A percentile compares a stretch with the other conserved stretches of the same genome.
These are phyloP conservation scores for Branchinecta lindahli DNA, from an alignment of 1,140 invertebrate genomes.

Conservation along the genomic window DNA sequence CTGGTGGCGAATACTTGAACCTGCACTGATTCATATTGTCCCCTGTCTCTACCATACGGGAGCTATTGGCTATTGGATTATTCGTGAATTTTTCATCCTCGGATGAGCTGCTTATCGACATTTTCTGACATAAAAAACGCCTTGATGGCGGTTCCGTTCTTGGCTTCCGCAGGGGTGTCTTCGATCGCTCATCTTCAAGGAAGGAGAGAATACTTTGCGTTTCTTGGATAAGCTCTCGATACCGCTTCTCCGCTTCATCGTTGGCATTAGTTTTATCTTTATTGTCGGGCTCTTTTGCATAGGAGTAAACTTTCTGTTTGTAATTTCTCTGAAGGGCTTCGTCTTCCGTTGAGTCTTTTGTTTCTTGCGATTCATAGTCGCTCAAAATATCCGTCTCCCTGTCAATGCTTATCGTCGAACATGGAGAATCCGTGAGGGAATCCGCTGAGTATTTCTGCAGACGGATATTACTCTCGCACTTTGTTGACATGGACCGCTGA, in stretches of 20 bases:
- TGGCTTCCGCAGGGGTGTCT: neutral
- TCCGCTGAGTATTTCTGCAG: conserved; percentile 1
- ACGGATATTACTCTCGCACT: neutral
- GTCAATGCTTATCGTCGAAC: conserved; percentile 5
- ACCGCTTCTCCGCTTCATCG: neutral
- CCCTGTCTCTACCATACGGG: neutral
- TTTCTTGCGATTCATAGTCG: conserved; percentile 6
- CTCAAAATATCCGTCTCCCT: conserved; percentile 18
- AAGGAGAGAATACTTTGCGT: conserved; percentile 3
- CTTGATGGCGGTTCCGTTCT: neutral
- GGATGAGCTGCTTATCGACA: neutral
- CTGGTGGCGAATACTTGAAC: neutral
- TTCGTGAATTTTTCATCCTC: neutral
- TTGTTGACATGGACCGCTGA: neutral
- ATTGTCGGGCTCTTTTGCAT: neutral
- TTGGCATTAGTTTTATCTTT: neutral
- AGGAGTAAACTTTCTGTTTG: conserved; percentile 1
- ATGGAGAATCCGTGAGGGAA: neutral
- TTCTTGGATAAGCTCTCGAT: neutral
- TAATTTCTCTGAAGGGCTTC: neutral
- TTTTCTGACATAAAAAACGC: conserved; percentile 6
- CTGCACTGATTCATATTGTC: neutral
- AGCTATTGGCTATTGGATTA: neutral
- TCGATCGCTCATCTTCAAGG: neutral
- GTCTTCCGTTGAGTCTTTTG: conserved; percentile 2